Evolutionary conservation across 2,797 vertebrate genomes (phyloP), one percentile per base, ranked within the genome.

Genomic region (Periophthalmus magnuspinnatus): DNA sequence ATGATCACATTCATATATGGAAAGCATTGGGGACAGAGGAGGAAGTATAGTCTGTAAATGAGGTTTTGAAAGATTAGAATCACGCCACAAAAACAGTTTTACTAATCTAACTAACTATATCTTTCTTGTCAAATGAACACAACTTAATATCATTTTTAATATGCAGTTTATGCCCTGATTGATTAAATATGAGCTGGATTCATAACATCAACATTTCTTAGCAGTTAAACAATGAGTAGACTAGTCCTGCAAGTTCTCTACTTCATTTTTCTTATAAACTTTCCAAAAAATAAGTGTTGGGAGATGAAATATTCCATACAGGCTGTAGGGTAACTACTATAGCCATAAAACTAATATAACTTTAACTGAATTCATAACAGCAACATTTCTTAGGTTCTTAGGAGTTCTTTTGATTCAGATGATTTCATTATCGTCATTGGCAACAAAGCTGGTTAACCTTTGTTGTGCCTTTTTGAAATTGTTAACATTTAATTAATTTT

Each of bases 11-110:
- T 4, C 11, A 68, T 71, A 71, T 82, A 79, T 76, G 69, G 57
- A 81, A 68, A 77, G 69, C 65, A 67, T 68, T n/a, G 38, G 45
- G 68, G 61, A 55, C 70, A 64, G 6, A 55, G 60, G 36, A 68
- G 41, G 55, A 73, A 57, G 66, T 24, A 41, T 71, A 57, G 67
- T 60, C 62, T 59, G 1, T 48, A 62, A 45, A 68, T 61, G 36
- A 65, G 41, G 19, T 22, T 69, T 54, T 50, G n/a, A 69, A 59
- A 67, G 21, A 45, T 38, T 45, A 62, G 54, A 61, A 54, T 62
- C 48, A 64, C 32, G 54, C 48, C 60, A 69, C 58, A 38, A 22
- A 61, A 38, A 57, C 28, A 5, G 32, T 16, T 28, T 57, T 28
- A 28, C 28, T 28, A 28, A 28, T 28, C 28, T n/a, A n/a, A n/a